These are phyloP conservation scores for Catharus ustulatus DNA, from an alignment of 2,797 vertebrate species.

Conservation along the genomic window DNA sequence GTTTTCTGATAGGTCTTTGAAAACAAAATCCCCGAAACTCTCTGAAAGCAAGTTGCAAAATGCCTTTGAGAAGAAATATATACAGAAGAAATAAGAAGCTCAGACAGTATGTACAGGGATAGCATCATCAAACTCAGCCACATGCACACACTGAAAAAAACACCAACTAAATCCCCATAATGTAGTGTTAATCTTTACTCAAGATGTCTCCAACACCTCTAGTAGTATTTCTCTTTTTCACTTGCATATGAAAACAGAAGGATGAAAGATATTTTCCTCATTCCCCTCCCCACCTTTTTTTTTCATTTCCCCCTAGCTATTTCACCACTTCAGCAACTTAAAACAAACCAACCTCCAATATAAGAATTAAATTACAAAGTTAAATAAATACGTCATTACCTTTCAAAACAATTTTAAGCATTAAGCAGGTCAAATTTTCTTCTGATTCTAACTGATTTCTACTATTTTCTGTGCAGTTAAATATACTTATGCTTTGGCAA, in stretches of 20 bases:
- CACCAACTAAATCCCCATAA: not conserved
- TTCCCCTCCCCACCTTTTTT: not conserved
- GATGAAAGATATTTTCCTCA: not conserved
- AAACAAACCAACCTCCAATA: not conserved
- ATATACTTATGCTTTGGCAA: not conserved
- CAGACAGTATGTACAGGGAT: not conserved
- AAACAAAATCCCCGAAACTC: not conserved
- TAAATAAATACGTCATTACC: not conserved
- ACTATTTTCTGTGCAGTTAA: not conserved
- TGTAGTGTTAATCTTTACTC: not conserved
- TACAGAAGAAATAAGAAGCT: not conserved
- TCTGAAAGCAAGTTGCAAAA: not conserved
- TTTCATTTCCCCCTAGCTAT: not conserved
- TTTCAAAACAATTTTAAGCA: not conserved
- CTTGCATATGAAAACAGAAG: not conserved
- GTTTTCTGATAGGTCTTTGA: not conserved
- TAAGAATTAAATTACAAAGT: not conserved
- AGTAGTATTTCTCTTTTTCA: not conserved
- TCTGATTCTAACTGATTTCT: not conserved
- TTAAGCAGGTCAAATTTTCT: not conserved
- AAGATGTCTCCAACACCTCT: not conserved
- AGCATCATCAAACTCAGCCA: not conserved
- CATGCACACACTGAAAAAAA: not conserved
- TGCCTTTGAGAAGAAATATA: not conserved
- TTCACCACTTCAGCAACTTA: not conserved